Conservation (phyloP, 2,888 invertebrate genomes). For the Andrena praecox region DNA sequence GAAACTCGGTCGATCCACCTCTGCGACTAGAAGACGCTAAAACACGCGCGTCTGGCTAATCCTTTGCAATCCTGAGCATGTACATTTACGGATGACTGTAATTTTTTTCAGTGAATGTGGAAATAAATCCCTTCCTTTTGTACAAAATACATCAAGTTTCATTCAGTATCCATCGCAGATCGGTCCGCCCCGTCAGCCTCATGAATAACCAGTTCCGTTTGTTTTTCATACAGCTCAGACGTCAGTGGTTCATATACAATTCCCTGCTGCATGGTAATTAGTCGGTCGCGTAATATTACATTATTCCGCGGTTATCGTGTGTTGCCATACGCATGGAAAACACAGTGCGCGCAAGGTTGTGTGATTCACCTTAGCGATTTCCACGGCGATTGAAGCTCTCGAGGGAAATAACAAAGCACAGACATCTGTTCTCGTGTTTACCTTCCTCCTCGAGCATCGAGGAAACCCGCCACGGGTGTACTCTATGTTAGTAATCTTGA, state of each 20-base stretch:
- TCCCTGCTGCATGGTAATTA: constrained; percentile 8
- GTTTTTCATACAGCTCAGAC: not conserved
- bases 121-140: too few species aligned
- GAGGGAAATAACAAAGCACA: not conserved
- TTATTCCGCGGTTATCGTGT: constrained; percentile 27
- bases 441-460: not conserved
- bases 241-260: not conserved
- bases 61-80: too few species aligned
- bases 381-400: not conserved
- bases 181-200: not conserved
- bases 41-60: too few species aligned
- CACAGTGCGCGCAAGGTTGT: constrained; percentile 33
- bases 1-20: too few species aligned
- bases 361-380: constrained; percentile 37
- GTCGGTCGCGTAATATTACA: not conserved
- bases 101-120: too few species aligned
- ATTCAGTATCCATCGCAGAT: too few species aligned
- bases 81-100: too few species aligned
- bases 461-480: not conserved
- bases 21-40: not conserved
- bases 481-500: not conserved
- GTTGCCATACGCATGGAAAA: not conserved
- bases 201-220: too few species aligned
- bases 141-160: too few species aligned
- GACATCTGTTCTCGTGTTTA: not conserved